These are phyloP conservation scores for Cephalopterus ornatus DNA, from an alignment of 2,113 vertebrate genomes.

Conservation along the genomic window DNA sequence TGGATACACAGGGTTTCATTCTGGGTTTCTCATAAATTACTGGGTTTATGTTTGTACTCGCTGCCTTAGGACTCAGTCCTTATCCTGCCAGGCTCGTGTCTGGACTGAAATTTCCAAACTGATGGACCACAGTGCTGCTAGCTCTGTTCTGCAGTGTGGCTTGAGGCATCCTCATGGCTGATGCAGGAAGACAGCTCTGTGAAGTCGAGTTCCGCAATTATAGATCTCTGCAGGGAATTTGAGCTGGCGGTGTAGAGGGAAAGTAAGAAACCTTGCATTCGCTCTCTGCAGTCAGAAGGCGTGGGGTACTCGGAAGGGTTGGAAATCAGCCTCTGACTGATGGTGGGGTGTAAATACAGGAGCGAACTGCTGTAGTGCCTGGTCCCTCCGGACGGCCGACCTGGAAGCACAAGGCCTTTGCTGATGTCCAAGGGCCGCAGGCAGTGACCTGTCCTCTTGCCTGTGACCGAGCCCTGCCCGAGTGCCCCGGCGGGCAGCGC, in stretches of 20 bases:
- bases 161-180: background rate
- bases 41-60: accelerated
- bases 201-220: too few relatives aligned
- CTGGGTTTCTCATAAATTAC: background rate
- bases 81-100: too few relatives aligned
- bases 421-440: background rate
- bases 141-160: accelerated
- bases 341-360: accelerated
- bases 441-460: background rate
- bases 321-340: background rate
- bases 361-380: accelerated
- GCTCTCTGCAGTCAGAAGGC: background rate
- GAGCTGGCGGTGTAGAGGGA: accelerated
- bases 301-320: accelerated
- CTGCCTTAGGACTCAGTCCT: background rate
- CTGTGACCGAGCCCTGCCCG: background rate
- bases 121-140: accelerated
- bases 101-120: background rate
- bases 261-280: background rate
- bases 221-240: background rate
- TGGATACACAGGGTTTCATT: accelerated
- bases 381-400: background rate
- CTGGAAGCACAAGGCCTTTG: background rate
- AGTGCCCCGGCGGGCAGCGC: background rate
- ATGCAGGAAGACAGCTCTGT: accelerated